These are phyloP conservation scores for Botia almorhae DNA, from an alignment of 2,797 vertebrate genomes.

Conservation along the genomic window DNA sequence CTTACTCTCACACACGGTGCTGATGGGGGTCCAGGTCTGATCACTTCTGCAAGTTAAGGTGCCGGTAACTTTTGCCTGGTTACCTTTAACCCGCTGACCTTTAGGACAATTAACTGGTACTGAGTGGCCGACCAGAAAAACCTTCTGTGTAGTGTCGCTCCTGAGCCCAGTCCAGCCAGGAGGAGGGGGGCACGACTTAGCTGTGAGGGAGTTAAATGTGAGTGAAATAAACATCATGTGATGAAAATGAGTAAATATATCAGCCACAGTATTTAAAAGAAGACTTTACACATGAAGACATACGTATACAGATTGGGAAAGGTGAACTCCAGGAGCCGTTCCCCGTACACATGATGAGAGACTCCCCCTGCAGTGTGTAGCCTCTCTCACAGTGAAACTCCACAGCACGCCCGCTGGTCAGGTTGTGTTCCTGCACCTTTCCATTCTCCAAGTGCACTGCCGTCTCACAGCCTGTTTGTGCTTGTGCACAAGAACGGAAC, in stretches of 20 bases:
- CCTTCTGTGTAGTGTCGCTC: conserved; percentile 74
- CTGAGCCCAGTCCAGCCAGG: conserved; percentile 81
- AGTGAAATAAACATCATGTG: not conserved
- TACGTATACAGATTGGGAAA: conserved; percentile 89
- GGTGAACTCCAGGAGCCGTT: conserved; percentile 86
- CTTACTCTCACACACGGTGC: conserved; percentile 90
- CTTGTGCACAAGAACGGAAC: not conserved
- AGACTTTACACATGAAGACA: conserved; percentile 61
- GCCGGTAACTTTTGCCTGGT: conserved; percentile 80
- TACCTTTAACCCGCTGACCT: conserved; percentile 85
- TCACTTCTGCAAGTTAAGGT: conserved; percentile 87
- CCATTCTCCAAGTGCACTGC: conserved; percentile 81
- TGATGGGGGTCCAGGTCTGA: conserved; percentile 88
- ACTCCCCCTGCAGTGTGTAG: conserved; percentile 85
- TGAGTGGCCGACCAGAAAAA: conserved; percentile 87
- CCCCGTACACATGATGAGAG: conserved; percentile 81
- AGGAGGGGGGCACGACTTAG: conserved; percentile 88
- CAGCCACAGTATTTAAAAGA: no score
- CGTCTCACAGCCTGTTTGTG: conserved; percentile 78
- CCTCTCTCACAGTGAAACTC: conserved; percentile 86
- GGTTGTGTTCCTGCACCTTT: conserved; percentile 78
- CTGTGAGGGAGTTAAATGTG: conserved; percentile 68
- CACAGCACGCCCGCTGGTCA: conserved; percentile 79
- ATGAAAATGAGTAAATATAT: not conserved
- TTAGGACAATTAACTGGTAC: conserved; percentile 86